Percentiles rank a stretch among this genome's conserved stretches.
These are phyloP conservation scores for Balearica regulorum DNA, from an alignment of 2,797 vertebrate species.

Conservation along the genomic window DNA sequence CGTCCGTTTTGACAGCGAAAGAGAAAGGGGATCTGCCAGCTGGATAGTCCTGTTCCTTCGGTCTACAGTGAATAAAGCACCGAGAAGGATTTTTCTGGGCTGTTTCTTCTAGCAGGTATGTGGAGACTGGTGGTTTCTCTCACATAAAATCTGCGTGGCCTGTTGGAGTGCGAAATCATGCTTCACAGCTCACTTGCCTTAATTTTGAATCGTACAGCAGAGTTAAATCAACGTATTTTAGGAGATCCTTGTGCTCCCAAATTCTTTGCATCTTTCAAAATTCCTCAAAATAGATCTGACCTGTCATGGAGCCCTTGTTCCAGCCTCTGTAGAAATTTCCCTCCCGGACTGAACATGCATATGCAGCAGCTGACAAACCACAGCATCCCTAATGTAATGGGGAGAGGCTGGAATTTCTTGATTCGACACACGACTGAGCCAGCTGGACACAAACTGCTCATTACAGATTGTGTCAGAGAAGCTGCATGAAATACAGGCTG, in stretches of 20 bases:
- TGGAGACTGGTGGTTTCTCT: neutral
- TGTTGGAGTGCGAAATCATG: neutral
- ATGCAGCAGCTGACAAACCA: neutral
- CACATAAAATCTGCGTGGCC: neutral
- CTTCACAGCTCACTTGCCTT: neutral
- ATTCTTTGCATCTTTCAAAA: neutral
- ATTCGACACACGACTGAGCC: rapidly evolving
- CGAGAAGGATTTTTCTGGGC: neutral
- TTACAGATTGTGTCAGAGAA: neutral
- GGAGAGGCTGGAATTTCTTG: neutral
- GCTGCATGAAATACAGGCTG: neutral
- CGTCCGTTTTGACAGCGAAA: neutral
- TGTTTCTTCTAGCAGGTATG: neutral
- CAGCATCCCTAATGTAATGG: neutral
- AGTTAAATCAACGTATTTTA: neutral
- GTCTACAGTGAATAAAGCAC: neutral
- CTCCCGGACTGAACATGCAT: neutral
- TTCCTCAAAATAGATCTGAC: neutral
- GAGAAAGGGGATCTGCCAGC: neutral
- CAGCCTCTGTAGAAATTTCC: neutral
- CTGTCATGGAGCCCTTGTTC: neutral
- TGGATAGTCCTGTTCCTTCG: neutral
- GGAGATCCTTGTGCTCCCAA: neutral
- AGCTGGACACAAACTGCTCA: neutral
- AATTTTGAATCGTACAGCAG: neutral